Base-by-base conservation (phyloP, 2,113 vertebrate genomes). In the Colossoma macropomum region DNA sequence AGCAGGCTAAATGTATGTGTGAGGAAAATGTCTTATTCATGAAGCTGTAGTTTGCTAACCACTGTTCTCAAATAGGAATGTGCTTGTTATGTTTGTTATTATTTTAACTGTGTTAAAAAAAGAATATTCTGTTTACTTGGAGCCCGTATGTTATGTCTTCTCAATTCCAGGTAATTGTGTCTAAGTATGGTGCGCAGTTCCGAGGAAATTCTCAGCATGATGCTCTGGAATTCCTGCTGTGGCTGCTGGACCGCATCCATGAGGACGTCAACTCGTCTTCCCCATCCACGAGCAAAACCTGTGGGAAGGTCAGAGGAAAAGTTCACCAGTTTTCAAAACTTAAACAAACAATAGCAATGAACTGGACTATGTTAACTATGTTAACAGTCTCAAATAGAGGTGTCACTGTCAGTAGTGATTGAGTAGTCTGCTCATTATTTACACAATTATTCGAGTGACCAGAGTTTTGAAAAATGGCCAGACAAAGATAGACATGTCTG, bases 141-240 rank as follows among this genome's bases (percentile, higher is more conserved):
- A 4, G 72, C 56, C 30, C 17, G n/a, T 32, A n/a, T 74, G 56
- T 70, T 16, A 81, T 88, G 60, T 75, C 45, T 79, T 62, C 17
- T 74, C 62, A 66, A 85, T 77, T 84, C 4, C 91, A 99, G 98
- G 96, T 93, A 45, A 95, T 94, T 0, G 98, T 99, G 62, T 96
- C 97, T 84, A 97, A 97, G 90, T 95, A 98, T 1, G 95, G 97
- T 59, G 86, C 96, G 0, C 98, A 99, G 92, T 98, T 99, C 86
- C 95, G 95, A 27, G 98, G 97, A 66, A 97, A 97, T 12, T 95
- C 96, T 6, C 98, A 99, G 86, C 98, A 99, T 0, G 97, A 99
- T 0, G 97, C 98, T 77, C 92, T 98, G 85, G 98, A 99, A 90
- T 99, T 99, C 91, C 95, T 99, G 82, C 95, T 99, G 80, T 99